Evolutionary conservation across 2,113 vertebrate species (phyloP).

Genomic region (Anarhynchus alexandrinus): DNA sequence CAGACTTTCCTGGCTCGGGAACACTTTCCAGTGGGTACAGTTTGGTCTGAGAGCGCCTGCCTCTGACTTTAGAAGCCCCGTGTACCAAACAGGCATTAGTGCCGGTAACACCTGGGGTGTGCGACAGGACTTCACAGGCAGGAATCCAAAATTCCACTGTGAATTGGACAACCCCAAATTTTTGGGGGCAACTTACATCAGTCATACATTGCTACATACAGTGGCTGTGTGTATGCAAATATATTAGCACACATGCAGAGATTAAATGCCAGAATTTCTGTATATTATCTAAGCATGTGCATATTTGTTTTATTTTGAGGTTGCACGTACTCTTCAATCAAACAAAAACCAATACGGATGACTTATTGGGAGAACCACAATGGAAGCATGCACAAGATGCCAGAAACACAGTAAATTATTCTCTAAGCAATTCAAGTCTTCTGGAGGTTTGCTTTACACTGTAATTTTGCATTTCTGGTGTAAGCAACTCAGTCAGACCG

Average conservation of each 20-base stretch:
- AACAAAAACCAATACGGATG: neutral
- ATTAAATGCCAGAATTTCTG: neutral
- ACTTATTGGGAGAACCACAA: neutral
- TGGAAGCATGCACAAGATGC: neutral
- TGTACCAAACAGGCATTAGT: neutral
- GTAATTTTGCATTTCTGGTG: conserved; percentile 45
- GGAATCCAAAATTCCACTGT: neutral
- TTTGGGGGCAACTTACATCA: neutral
- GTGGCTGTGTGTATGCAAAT: neutral
- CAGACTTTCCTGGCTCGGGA: neutral
- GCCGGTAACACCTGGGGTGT: neutral
- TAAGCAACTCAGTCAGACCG: neutral
- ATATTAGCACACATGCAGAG: neutral
- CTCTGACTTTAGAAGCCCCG: neutral
- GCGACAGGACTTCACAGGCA: neutral
- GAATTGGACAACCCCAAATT: neutral
- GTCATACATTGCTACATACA: neutral
- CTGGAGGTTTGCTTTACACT: conserved; percentile 11
- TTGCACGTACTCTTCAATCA: neutral
- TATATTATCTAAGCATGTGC: neutral
- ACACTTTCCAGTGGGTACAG: neutral
- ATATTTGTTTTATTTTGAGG: neutral
- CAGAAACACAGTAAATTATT: neutral
- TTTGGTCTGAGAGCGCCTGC: neutral
- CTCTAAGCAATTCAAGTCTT: neutral